These are phyloP conservation scores for Berghia stephanieae DNA, from an alignment of 1,140 invertebrate species.

Conservation along the genomic window DNA sequence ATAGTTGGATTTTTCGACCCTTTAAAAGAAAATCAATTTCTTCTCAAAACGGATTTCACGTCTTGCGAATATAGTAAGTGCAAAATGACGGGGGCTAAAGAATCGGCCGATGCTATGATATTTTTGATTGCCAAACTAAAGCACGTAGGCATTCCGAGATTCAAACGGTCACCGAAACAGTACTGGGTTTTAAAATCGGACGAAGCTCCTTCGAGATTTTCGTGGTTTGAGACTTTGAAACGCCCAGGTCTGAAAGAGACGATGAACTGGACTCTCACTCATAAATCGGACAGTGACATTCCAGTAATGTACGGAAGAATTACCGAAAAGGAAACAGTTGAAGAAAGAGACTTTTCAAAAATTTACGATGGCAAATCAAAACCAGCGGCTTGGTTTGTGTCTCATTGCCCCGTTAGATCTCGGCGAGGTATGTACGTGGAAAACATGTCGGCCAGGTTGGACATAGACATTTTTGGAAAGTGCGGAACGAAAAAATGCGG, in stretches of 20 bases:
- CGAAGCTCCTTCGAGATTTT: constrained; percentile 27
- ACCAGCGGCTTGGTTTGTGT: constrained; percentile 73
- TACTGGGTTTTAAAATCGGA: constrained; percentile 22
- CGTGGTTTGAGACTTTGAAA: constrained; percentile 26
- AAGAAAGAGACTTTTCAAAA: constrained; percentile 19
- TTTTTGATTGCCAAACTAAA: constrained; percentile 5
- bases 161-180: not conserved
- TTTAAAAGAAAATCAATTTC: not conserved
- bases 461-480: constrained; percentile 44
- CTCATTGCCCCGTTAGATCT: constrained; percentile 61
- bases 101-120: not conserved
- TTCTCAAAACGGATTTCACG: not conserved
- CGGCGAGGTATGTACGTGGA: constrained; percentile 34
- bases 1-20: not conserved
- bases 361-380: constrained; percentile 34
- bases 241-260: constrained; percentile 15
- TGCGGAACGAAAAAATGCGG: constrained; percentile 39
- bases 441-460: constrained; percentile 28
- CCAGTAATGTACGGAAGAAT: constrained; percentile 32
- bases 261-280: constrained; percentile 48
- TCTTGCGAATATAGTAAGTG: constrained; percentile 26
- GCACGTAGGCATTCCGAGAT: not conserved
- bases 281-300: constrained; percentile 43
- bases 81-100: not conserved
- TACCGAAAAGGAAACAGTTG: not conserved